Percentiles rank a stretch among this genome's conserved stretches.
These are phyloP conservation scores for Agraylea sexmaculata DNA, from an alignment of 1,140 invertebrate species.

Conservation along the genomic window DNA sequence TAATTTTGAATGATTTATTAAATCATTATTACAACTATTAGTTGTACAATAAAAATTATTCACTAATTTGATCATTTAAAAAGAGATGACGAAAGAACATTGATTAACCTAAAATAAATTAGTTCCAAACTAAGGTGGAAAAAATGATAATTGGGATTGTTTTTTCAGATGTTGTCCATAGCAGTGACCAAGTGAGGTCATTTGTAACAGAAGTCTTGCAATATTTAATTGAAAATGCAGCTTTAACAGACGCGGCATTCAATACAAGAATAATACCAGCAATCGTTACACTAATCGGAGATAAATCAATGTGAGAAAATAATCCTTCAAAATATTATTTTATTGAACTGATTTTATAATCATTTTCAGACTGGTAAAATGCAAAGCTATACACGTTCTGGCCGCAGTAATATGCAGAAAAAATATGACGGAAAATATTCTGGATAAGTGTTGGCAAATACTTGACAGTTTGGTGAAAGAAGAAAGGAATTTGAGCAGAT, in stretches of 20 bases:
- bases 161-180: constrained; percentile 48
- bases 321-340: no score
- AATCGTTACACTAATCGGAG: constrained; percentile 54
- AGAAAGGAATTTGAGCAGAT: constrained; percentile 12
- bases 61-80: no score
- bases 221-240: constrained; percentile 33
- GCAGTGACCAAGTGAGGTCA: constrained; percentile 17
- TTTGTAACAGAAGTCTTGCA: constrained; percentile 14
- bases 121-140: constrained; percentile 4
- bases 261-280: constrained; percentile 50
- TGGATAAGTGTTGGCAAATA: constrained; percentile 18
- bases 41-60: no score
- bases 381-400: constrained; percentile 13
- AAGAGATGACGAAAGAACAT: no score
- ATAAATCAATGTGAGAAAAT: constrained; percentile 48
- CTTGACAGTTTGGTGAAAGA: constrained; percentile 18
- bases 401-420: constrained; percentile 10
- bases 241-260: constrained; percentile 43
- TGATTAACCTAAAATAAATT: no score
- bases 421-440: constrained; percentile 1
- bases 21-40: no score
- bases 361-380: constrained; percentile 17
- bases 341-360: no score
- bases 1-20: no score
- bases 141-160: constrained; percentile 8